phyloP scores from a whole-genome alignment of 2,888 invertebrate genomes.

The Pelosia muscerda region DNA sequence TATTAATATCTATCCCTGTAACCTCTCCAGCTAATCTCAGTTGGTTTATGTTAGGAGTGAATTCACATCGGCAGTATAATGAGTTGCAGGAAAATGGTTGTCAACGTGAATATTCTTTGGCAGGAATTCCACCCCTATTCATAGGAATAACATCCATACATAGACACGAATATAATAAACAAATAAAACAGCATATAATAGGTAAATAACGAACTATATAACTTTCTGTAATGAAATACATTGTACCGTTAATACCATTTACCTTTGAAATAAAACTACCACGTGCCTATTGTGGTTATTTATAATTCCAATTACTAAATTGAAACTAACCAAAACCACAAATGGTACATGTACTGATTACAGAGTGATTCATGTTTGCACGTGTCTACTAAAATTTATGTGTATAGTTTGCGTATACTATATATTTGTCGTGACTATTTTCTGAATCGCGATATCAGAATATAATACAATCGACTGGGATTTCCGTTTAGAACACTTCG shows the following conservation, averaged over 20 bases:
- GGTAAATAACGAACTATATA: neutral
- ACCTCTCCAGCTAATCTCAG: too few species aligned
- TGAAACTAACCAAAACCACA: slow-evolving; percentile 15
- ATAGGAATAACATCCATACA: too few species aligned
- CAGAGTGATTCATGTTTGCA: slow-evolving; percentile 10
- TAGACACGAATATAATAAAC: neutral
- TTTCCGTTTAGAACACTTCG: slow-evolving; percentile 50
- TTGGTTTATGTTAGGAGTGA: too few species aligned
- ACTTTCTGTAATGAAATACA: neutral
- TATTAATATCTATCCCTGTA: too few species aligned
- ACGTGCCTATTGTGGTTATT: slow-evolving; percentile 12
- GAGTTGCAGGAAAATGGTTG: too few species aligned
- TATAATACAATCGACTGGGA: slow-evolving; percentile 53
- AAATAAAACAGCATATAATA: neutral
- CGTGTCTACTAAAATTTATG: slow-evolving; percentile 17
- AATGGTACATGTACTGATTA: slow-evolving; percentile 9
- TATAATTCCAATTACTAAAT: slow-evolving; percentile 16
- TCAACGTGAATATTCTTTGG: too few species aligned
- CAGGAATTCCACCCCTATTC: neutral
- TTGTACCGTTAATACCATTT: neutral
- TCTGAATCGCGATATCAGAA: slow-evolving; percentile 41
- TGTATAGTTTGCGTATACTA: slow-evolving; percentile 32
- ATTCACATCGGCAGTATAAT: too few species aligned
- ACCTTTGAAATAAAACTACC: slow-evolving; percentile 10
- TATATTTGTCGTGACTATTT: slow-evolving; percentile 14